Base-by-base conservation (phyloP, 2,113 vertebrate species). In the Puffinus mauretanicus region DNA sequence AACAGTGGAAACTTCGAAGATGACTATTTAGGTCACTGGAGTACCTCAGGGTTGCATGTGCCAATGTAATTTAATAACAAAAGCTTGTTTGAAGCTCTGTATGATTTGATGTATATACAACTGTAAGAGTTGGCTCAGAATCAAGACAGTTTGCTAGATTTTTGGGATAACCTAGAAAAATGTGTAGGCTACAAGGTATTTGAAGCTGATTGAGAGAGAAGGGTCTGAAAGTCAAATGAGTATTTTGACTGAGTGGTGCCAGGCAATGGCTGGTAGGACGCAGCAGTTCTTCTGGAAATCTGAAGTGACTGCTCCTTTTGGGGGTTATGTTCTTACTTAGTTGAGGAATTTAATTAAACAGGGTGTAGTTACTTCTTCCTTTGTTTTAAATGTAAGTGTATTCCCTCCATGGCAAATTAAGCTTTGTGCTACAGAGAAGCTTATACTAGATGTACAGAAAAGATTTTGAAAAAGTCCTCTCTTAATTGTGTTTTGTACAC, bases 101-200 rank as follows among this genome's bases (percentile, higher is more conserved):
- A 3, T 82, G 44, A 49, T 66, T 77, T 7, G 3, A n/a, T 70
- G 32, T 58, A 9, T 78, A 30, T 60, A 34, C 64, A 75, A 11
- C 8, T 75, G 11, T 62, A 51, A 40, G 40, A 67, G 26, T 8
- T 94, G 70, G 24, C 71, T 92, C 60, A 46, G 51, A 73, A 42
- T 82, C 46, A 13, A 3, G 6, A 49, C 6, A 20, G 12, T 46
- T 65, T 38, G 10, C 2, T 20, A 18, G 27, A 51, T 38, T 87
- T 87, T 82, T 42, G 21, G 88, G 40, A 24, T 90, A 52, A 62
- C 22, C 61, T 87, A 36, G 72, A n/a, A 81, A 16, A 78, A 26
- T 0, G 0, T 32, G 40, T 51, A 32, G 42, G 27, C 34, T 52
- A 11, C 18, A 27, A 71, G 34, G 38, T 54, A 19, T 82, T 49